phyloP scores from a whole-genome alignment of 2,888 invertebrate genomes.

The Xanthia togata region DNA sequence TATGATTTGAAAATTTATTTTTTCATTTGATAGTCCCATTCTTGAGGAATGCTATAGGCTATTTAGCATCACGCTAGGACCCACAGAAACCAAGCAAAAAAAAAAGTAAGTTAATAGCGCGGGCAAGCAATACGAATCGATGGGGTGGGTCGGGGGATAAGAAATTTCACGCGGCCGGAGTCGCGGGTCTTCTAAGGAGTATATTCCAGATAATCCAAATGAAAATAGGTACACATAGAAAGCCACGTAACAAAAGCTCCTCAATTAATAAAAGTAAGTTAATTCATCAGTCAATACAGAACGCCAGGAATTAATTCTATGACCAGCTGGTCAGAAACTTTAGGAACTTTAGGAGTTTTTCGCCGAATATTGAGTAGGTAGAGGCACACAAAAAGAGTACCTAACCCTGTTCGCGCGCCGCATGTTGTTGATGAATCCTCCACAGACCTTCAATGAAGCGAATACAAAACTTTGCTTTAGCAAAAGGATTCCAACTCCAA shows the following conservation, averaged over 20 bases:
- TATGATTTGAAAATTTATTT: no score
- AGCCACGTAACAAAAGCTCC: background rate
- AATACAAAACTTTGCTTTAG: conserved; percentile 32
- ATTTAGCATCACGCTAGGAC: no score
- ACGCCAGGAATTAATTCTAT: conserved; percentile 14
- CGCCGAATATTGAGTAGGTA: conserved; percentile 8
- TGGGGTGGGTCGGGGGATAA: no score
- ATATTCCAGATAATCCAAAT: background rate
- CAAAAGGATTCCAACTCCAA: conserved; percentile 32
- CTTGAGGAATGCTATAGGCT: no score
- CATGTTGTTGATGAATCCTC: conserved; percentile 27
- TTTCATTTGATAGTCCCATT: no score
- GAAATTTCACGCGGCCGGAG: no score
- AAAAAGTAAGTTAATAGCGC: no score
- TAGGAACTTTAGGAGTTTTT: conserved; percentile 17
- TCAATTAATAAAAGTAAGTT: background rate
- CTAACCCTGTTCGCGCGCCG: background rate
- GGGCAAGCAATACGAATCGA: no score
- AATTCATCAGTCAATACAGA: conserved; percentile 13
- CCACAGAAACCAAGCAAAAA: no score
- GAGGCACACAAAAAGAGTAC: conserved; percentile 2
- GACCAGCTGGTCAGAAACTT: conserved; percentile 15
- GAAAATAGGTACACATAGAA: background rate
- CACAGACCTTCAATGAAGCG: conserved; percentile 4
- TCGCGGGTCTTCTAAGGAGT: no score